Evolutionary conservation across 35 echinoderm and acorn worm genomes (phyloP), one percentile per base, ranked within the genome.

Genomic region (Patiria miniata): DNA sequence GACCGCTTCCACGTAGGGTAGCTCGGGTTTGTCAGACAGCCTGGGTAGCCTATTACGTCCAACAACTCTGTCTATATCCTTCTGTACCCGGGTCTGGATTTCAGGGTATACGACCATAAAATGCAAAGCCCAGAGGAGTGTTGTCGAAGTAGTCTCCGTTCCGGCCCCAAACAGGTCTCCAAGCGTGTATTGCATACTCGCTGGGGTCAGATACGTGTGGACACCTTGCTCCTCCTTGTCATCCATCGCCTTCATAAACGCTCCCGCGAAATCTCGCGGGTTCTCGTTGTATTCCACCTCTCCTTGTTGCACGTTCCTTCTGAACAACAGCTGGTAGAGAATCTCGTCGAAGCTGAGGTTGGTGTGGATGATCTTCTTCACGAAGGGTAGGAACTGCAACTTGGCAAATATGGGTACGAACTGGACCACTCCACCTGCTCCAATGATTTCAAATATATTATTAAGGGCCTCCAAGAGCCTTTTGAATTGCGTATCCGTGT

Each of bases 11-110:
- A 80, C n/a, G 53, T 87, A 94, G 0, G 92, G 92, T 16, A 94
- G 26, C 22, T 52, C 17, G 1, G 39, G 29, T 52, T 77, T 61
- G 30, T 94, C 87, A 4, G 52, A n/a, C 37, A 85, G 42, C 26
- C 37, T 36, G 37, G 83, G 82, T 1, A 40, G 44, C n/a, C 87
- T 77, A 52, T 90, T 50, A 14, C 37, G 76, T 5, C 92, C 92
- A 34, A 94, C 77, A 17, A 86, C 92, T 5, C 28, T 16, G 53
- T 94, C 83, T 5, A 94, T 40, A 50, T 94, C 92, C 79, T 90
- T 40, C 8, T 90, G 87, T 51, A 83, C 81, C 58, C 82, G 89
- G 1, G 19, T 51, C 51, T 94, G 92, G 16, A 94, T 60, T 10
- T 90, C 52, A 32, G 87, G 82, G 77, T 90, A 51, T 19, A 19